Evolutionary conservation across 92 coral and sea anemone genomes (phyloP).

Genomic region (Nematostella vectensis): DNA sequence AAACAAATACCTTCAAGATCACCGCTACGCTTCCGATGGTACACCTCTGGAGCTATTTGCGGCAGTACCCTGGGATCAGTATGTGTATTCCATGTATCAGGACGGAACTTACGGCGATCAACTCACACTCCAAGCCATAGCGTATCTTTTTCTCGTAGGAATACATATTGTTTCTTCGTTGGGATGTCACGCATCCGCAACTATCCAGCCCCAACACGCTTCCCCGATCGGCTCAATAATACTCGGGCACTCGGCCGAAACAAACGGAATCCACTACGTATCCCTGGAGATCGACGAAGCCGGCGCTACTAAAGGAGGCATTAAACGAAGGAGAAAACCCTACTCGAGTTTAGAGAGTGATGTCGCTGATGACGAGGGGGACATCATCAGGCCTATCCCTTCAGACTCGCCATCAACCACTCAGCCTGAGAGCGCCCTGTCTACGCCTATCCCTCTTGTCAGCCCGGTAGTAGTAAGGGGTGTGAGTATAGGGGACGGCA

Average conservation of each 20-base stretch:
- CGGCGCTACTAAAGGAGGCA: background rate
- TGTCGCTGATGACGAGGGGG: too few species aligned
- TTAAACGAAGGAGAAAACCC: too few species aligned
- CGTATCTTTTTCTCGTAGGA: slow-evolving; percentile 13
- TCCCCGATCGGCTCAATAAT: background rate
- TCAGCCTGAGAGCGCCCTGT: too few species aligned
- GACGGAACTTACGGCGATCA: slow-evolving; percentile 36
- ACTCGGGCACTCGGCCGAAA: background rate
- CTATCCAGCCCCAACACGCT: background rate
- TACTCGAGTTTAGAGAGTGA: background rate
- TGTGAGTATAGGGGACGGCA: too few species aligned
- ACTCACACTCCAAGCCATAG: slow-evolving; percentile 33
- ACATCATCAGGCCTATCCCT: too few species aligned
- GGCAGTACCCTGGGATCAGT: slow-evolving; percentile 10
- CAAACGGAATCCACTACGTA: background rate
- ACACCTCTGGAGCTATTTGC: slow-evolving; percentile 13
- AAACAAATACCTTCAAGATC: background rate
- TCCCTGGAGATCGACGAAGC: background rate
- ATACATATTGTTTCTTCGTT: slow-evolving; percentile 7
- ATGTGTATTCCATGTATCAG: slow-evolving; percentile 12
- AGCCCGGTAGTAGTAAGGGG: too few species aligned
- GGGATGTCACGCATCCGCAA: background rate
- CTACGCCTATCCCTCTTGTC: too few species aligned
- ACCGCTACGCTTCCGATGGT: slow-evolving; percentile 3
- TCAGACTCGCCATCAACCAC: too few species aligned